Base-by-base conservation (phyloP, 2,797 vertebrate species). In the Amazona finschi region DNA sequence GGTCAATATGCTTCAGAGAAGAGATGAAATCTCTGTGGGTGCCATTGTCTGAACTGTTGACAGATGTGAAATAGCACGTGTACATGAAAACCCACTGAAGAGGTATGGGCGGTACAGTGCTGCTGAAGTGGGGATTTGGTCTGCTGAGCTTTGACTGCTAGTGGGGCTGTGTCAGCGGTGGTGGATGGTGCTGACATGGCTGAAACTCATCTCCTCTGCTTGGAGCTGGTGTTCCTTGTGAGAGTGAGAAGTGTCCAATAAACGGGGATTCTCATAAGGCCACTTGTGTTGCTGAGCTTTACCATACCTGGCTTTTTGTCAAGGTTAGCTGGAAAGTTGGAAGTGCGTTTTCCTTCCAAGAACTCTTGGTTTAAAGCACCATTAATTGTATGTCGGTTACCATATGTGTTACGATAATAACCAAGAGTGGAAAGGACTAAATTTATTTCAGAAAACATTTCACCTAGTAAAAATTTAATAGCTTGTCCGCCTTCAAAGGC, bases 391-490 rank as follows among this genome's bases (percentile, higher is more conserved):
- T 70, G 72, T 89, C 86, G 61, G 78, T 79, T 93, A 69, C 88
- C 24, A 4, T 71, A 65, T 94, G 69, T 95, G 89, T 95, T 96
- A 80, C 14, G 44, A 58, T 95, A 92, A 90, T 89, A 89, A 89
- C 49, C n/a, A 53, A 74, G 73, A 87, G 88, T 85, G 92, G 71
- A 92, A 96, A 95, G 71, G 71, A 70, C 64, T 65, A 41, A 74
- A 76, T 96, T 96, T 97, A 95, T 93, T 96, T 95, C 16, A 5
- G 57, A 93, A 87, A 93, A 90, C 49, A 72, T 92, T 83, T 94
- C 72, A 90, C 88, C 89, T 92, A 87, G 89, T 95, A 87, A 97
- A 96, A 94, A 77, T 89, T 83, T 92, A 89, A 85, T 87, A 74
- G 78, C 77, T 90, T 83, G 58, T 80, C 41, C 1, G 1, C 83